A percentile compares a stretch with the other conserved stretches of the same genome.
Conservation (phyloP, 1,140 invertebrate species). For the Drosophila obscura region DNA sequence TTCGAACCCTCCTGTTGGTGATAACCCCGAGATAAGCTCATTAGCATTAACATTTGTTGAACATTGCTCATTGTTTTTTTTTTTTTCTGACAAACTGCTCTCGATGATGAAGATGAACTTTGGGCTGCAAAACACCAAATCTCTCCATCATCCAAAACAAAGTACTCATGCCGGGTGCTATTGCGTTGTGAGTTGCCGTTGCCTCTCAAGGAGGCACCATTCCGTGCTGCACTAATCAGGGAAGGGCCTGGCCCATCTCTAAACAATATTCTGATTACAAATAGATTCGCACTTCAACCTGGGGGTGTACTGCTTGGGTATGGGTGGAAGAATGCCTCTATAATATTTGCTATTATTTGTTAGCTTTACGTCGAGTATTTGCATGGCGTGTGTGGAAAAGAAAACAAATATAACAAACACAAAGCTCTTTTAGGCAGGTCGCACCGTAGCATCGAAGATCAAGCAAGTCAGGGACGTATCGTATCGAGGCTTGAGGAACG, state of each 20-base stretch:
- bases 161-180: constrained; percentile 28
- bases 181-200: constrained; percentile 38
- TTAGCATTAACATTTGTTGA: constrained; percentile 63
- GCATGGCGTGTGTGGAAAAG: not conserved
- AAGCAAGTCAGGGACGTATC: constrained; percentile 20
- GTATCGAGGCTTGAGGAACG: constrained; percentile 10
- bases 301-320: not conserved
- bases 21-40: constrained; percentile 68
- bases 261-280: constrained; percentile 16
- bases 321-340: constrained; percentile 1
- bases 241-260: constrained; percentile 1
- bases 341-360: constrained; percentile 28
- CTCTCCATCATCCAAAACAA: constrained; percentile 43
- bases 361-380: constrained; percentile 15
- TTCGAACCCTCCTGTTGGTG: constrained; percentile 23
- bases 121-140: constrained; percentile 19
- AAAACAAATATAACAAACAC: constrained; percentile 19
- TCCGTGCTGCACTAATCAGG: constrained; percentile 3
- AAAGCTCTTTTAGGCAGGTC: constrained; percentile 37
- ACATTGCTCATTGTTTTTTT: constrained; percentile 29
- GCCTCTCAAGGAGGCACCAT: constrained; percentile 17
- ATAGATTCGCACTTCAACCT: constrained; percentile 18
- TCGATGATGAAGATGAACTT: constrained; percentile 43
- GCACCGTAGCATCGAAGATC: constrained; percentile 12
- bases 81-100: constrained; percentile 31